A percentile compares a stretch with the other conserved stretches of the same genome.
These are phyloP conservation scores for Gastrophysa polygoni DNA, from an alignment of 2,888 invertebrate genomes.

Conservation along the genomic window DNA sequence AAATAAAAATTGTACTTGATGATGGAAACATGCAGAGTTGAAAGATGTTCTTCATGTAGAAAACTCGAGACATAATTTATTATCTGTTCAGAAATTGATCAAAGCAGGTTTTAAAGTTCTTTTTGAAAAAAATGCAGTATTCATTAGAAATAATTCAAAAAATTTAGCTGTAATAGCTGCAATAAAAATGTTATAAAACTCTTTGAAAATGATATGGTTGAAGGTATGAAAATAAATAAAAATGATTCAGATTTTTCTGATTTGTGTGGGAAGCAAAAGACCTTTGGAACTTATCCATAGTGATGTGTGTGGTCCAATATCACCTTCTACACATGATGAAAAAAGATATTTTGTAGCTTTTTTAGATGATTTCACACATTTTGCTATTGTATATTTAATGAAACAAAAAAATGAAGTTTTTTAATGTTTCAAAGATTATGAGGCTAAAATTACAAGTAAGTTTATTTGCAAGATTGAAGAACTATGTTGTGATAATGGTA, in stretches of 20 bases:
- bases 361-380: conserved; percentile 1
- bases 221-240: background rate
- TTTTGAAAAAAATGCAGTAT: background rate
- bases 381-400: background rate
- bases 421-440: background rate
- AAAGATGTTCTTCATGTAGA: background rate
- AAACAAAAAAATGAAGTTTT: conserved; percentile 2
- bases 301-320: background rate
- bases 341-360: background rate
- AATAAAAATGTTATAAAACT: background rate
- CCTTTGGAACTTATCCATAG: background rate
- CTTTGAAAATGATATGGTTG: background rate
- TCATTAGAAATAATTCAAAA: background rate
- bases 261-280: background rate
- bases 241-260: background rate
- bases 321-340: conserved; percentile 3
- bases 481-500: background rate
- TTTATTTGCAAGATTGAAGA: background rate
- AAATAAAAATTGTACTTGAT: background rate
- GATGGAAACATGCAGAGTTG: background rate
- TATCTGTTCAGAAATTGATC: background rate
- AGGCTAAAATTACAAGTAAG: background rate
- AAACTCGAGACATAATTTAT: conserved; percentile 1
- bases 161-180: background rate
- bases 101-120: background rate